These are phyloP conservation scores for Spheniscus mendiculus DNA, from an alignment of 2,113 vertebrate species.

Conservation along the genomic window DNA sequence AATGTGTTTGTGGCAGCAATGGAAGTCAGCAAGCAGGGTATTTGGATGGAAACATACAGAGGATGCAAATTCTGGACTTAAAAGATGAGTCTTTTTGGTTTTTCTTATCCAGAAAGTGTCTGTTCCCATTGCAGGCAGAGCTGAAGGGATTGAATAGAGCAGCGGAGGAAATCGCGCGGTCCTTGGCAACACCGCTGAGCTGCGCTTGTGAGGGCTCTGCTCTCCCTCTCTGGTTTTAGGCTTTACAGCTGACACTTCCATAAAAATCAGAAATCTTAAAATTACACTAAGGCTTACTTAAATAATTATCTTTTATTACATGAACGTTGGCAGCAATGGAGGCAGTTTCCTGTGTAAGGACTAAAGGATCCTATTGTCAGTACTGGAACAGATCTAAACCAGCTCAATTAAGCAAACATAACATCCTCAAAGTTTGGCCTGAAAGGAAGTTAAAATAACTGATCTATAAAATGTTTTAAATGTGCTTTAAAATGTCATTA, in stretches of 20 bases:
- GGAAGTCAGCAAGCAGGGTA: background rate
- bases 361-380: constrained; percentile 13
- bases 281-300: background rate
- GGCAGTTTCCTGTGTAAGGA: background rate
- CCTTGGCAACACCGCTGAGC: background rate
- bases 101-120: background rate
- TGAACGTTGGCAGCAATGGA: background rate
- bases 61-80: background rate
- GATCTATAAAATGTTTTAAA: constrained; percentile 53
- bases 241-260: background rate
- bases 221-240: background rate
- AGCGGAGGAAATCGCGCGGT: background rate
- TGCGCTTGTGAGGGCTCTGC: background rate
- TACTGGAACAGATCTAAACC: constrained; percentile 5
- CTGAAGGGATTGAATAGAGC: background rate
- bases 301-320: constrained; percentile 34
- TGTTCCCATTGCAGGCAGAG: background rate
- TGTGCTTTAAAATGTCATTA: constrained; percentile 60
- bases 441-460: constrained; percentile 38
- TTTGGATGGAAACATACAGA: background rate
- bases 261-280: background rate
- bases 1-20: background rate
- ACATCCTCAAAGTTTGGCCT: constrained; percentile 9
- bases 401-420: constrained; percentile 51
- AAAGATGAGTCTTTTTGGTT: background rate